Base-by-base conservation (phyloP, 1,140 invertebrate genomes). In the Apis cerana region DNA sequence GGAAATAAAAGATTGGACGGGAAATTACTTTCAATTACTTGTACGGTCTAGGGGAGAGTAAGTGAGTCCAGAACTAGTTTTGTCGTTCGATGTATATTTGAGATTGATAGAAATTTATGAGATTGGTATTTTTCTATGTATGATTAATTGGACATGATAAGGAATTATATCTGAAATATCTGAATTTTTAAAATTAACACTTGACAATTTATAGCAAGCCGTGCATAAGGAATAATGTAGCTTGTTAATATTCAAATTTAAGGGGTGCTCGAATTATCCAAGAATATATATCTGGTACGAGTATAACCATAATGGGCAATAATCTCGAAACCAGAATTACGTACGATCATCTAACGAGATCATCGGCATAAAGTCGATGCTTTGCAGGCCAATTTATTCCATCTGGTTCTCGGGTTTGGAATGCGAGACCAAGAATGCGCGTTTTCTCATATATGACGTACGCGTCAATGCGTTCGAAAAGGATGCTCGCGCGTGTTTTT, bases 401-500 rank as follows among this genome's bases (percentile, higher is more conserved):
- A 2, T 70, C 21, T 17, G 12, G 19, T 23, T 27, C 19, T 19
- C 12, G 19, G 15, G 7, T 7, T 43, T 5, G 71, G 71, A 75
- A 67, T 52, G 72, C 54, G n/a, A 21, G 61, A 75, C n/a, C n/a
- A 64, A 15, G 71, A 81, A 75, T 81, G 61, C 50, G 15, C 70
- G 23, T 43, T 58, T 43, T 65, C 52, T 56, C 70, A 8, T 43
- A 52, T 58, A 81, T 81, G 71, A 75, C 43, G 71, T 54, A 58
- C 62, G 61, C 72, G 54, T 76, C 80, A 61, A 81, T 76, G 68
- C 54, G 79, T 52, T 81, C 48, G 61, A 68, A 75, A 75, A 81
- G 64, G 75, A 78, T 82, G 80, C 75, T 77, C 54, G 23, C 75
- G 58, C 56, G 21, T n/a, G 56, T 82, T 77, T 76, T 76, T 82